A percentile compares a stretch with the other conserved stretches of the same genome.
Conservation (phyloP, 2,797 vertebrate species). For the Sebastes elongatus region DNA sequence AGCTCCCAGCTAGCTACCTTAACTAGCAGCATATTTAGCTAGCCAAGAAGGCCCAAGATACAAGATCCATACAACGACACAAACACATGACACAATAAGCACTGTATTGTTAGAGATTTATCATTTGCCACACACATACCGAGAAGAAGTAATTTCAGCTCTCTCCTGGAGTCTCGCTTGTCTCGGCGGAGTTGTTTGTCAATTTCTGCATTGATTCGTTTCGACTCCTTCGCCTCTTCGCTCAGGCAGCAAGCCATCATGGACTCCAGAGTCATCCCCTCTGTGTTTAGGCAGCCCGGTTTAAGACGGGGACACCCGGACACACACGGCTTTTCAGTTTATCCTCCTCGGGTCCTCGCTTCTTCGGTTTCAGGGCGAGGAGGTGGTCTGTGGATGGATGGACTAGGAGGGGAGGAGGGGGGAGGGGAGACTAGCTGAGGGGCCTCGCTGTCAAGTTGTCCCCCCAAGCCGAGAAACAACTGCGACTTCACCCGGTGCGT, state of each 20-base stretch:
- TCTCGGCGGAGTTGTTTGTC: slow-evolving; percentile 95
- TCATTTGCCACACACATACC: slow-evolving; percentile 75
- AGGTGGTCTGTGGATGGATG: slow-evolving; percentile 45
- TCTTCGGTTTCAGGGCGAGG: slow-evolving; percentile 58
- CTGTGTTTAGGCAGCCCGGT: slow-evolving; percentile 71
- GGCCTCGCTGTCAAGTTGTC: slow-evolving; percentile 82
- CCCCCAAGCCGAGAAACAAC: slow-evolving; percentile 70
- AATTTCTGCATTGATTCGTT: slow-evolving; percentile 96
- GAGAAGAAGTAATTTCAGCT: slow-evolving; percentile 92
- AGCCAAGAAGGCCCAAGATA: slow-evolving; percentile 72
- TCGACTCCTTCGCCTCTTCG: slow-evolving; percentile 97
- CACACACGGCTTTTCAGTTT: slow-evolving; percentile 40
- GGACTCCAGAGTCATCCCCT: slow-evolving; percentile 95
- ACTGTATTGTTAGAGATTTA: no score
- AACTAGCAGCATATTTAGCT: slow-evolving; percentile 68
- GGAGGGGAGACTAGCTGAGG: slow-evolving; percentile 65
- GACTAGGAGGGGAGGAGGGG: slow-evolving; percentile 57
- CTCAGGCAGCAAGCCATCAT: slow-evolving; percentile 98
- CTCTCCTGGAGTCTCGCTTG: slow-evolving; percentile 92
- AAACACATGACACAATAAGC: slow-evolving; percentile 7
- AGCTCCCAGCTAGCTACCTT: slow-evolving; percentile 61
- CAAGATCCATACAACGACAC: slow-evolving; percentile 26
- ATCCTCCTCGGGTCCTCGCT: slow-evolving; percentile 49
- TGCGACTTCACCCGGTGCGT: slow-evolving; percentile 67
- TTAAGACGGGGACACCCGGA: slow-evolving; percentile 66